phyloP scores from a whole-genome alignment of 2,888 invertebrate genomes.

The Ornithoptera alexandrae region DNA sequence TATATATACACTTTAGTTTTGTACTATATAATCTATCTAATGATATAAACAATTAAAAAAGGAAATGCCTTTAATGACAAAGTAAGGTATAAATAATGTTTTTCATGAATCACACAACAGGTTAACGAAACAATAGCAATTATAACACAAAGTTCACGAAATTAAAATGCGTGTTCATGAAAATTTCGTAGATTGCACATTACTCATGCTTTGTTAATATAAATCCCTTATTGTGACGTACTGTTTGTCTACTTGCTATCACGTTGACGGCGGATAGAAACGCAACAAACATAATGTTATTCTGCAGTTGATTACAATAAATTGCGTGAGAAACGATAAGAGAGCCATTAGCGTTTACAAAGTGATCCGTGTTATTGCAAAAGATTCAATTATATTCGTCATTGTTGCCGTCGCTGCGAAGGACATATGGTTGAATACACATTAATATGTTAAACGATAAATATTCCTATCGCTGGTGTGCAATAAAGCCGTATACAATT shows the following conservation, averaged over 20 bases:
- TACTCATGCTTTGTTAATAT: conserved; percentile 51
- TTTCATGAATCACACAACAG: conserved; percentile 52
- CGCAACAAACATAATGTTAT: conserved; percentile 9
- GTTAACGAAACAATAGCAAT: conserved; percentile 54
- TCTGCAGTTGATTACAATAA: conserved; percentile 29
- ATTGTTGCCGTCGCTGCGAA: conserved; percentile 32
- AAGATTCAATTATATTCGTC: conserved; percentile 38
- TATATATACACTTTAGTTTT: too few relatives aligned
- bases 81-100: conserved; percentile 23
- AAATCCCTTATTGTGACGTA: conserved; percentile 36
- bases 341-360: conserved; percentile 36
- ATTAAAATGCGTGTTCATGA: conserved; percentile 61
- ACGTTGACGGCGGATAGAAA: too few relatives aligned
- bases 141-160: conserved; percentile 64
- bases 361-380: conserved; percentile 41
- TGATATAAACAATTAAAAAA: too few relatives aligned
- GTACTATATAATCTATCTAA: too few relatives aligned
- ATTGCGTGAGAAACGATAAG: conserved; percentile 40
- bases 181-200: conserved; percentile 51
- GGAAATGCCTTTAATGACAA: too few relatives aligned
- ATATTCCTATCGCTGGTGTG: conserved; percentile 43
- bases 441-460: conserved; percentile 42
- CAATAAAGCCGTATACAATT: conserved; percentile 46
- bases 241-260: conserved; percentile 5
- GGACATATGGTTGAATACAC: conserved; percentile 32